Percentiles rank a stretch among this genome's conserved stretches.
These are phyloP conservation scores for Gambusia yucatana DNA, from an alignment of 2,797 vertebrate species.

Conservation along the genomic window DNA sequence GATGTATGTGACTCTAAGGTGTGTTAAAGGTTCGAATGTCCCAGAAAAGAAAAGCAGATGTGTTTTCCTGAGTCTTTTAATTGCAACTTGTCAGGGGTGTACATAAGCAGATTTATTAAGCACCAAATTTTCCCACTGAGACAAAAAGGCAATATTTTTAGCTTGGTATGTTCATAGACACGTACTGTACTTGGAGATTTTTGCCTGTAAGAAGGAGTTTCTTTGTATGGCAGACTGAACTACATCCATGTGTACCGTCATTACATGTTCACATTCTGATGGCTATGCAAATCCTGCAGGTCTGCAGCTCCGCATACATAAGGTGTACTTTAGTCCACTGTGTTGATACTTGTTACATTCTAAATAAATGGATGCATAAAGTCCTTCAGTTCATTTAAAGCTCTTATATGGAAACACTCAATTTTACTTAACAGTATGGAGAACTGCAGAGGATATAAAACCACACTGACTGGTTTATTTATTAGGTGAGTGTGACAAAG, in stretches of 20 bases:
- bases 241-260: slow-evolving; percentile 23
- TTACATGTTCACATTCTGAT: slow-evolving; percentile 49
- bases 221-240: slow-evolving; percentile 37
- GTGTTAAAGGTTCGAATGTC: slow-evolving; percentile 66
- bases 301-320: neutral
- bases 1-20: slow-evolving; percentile 74
- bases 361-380: slow-evolving; percentile 1
- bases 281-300: slow-evolving; percentile 30
- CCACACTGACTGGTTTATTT: slow-evolving; percentile 64
- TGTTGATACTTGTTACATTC: slow-evolving; percentile 7
- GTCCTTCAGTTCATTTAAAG: slow-evolving; percentile 22
- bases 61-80: slow-evolving; percentile 70
- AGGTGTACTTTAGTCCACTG: neutral
- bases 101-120: slow-evolving; percentile 78
- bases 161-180: slow-evolving; percentile 42
- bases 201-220: slow-evolving; percentile 46
- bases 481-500: slow-evolving; percentile 67
- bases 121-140: slow-evolving; percentile 73
- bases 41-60: slow-evolving; percentile 66
- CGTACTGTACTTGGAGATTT: slow-evolving; percentile 49
- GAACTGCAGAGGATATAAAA: slow-evolving; percentile 34
- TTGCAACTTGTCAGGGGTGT: slow-evolving; percentile 71
- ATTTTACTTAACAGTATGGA: slow-evolving; percentile 27
- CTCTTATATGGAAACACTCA: slow-evolving; percentile 23
- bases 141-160: slow-evolving; percentile 73